Percentiles rank a stretch among this genome's conserved stretches.
Evolutionary conservation across 2,113 vertebrate genomes (phyloP).

Genomic region (Corythornis vintsioides): DNA sequence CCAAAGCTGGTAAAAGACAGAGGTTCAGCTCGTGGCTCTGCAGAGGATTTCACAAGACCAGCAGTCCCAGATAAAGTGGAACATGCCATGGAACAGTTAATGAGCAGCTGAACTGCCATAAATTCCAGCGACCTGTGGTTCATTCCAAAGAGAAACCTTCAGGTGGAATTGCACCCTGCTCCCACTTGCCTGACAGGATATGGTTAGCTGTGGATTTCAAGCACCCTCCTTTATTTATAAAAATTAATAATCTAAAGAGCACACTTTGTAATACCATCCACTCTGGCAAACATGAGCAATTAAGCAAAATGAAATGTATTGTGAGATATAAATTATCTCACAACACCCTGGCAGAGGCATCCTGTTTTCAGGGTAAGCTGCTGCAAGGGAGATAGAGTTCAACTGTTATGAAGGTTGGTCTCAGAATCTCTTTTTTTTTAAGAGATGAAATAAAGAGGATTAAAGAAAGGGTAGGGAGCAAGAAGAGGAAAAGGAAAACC

Average conservation of each 20-base stretch:
- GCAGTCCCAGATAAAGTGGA: background rate
- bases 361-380: background rate
- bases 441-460: background rate
- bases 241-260: background rate
- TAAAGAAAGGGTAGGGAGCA: background rate
- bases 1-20: background rate
- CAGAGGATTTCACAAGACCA: background rate
- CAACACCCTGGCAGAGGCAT: background rate
- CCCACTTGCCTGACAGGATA: background rate
- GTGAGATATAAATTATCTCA: background rate
- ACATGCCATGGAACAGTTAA: background rate
- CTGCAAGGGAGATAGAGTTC: background rate
- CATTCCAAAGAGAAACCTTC: background rate
- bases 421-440: background rate
- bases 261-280: background rate
- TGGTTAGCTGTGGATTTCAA: background rate
- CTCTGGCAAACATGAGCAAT: background rate
- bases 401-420: background rate
- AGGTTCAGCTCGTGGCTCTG: too few relatives aligned
- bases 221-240: background rate
- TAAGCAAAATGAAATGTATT: background rate
- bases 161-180: background rate
- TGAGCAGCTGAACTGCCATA: background rate
- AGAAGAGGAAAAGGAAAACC: background rate
- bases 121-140: background rate